These are phyloP conservation scores for Salvelinus fontinalis DNA, from an alignment of 2,113 vertebrate species.

Conservation along the genomic window DNA sequence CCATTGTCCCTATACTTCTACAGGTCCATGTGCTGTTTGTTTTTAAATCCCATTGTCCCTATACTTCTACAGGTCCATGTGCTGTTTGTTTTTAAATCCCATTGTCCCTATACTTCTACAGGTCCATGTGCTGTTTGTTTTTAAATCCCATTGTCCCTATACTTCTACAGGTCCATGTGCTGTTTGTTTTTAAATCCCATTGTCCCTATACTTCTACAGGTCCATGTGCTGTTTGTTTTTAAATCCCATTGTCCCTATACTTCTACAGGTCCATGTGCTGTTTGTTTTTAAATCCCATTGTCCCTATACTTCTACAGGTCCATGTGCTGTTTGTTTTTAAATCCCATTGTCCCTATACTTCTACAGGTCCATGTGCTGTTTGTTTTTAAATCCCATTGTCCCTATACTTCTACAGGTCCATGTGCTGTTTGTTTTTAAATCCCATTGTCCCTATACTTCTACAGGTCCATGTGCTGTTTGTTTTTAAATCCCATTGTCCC, in stretches of 20 bases:
- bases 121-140: conserved; percentile 13
- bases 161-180: conserved; percentile 5
- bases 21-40: conserved; percentile 16
- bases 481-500: conserved; percentile 45
- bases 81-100: conserved; percentile 31
- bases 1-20: conserved; percentile 35
- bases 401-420: conserved; percentile 17
- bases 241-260: conserved; percentile 39
- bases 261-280: conserved; percentile 5
- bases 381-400: conserved; percentile 48
- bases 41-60: conserved; percentile 43
- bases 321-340: conserved; percentile 18
- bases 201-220: conserved; percentile 33
- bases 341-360: conserved; percentile 36
- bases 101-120: conserved; percentile 34
- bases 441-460: conserved; percentile 36
- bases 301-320: conserved; percentile 25
- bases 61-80: conserved; percentile 8
- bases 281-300: conserved; percentile 43
- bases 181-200: conserved; percentile 33
- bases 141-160: conserved; percentile 42
- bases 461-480: conserved; percentile 15
- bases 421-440: conserved; percentile 21
- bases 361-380: conserved; percentile 10
- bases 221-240: conserved; percentile 14